Evolutionary conservation across 2,888 invertebrate species (phyloP).

Genomic region (Ectemnius cavifrons): DNA sequence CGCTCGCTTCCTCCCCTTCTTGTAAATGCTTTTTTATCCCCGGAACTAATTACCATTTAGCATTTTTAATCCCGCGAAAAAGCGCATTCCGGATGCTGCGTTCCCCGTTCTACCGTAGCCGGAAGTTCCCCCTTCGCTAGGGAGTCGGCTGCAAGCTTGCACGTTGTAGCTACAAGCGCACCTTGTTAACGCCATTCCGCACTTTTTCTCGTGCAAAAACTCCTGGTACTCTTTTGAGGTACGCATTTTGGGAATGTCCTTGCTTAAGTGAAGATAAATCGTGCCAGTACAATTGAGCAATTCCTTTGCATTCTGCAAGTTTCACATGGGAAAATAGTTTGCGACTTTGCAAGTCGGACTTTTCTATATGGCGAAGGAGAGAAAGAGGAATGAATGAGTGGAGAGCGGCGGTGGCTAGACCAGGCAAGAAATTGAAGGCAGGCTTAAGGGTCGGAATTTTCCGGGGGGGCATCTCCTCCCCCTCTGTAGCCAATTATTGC

Average conservation of each 20-base stretch:
- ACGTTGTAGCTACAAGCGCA: constrained; percentile 51
- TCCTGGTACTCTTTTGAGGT: constrained; percentile 64
- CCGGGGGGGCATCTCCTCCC: constrained; percentile 62
- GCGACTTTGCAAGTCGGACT: too few relatives aligned
- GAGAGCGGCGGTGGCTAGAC: constrained; percentile 46
- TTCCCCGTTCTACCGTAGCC: constrained; percentile 36
- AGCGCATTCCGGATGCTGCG: constrained; percentile 56
- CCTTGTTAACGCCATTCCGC: constrained; percentile 60
- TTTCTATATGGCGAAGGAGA: too few relatives aligned
- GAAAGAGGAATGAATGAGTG: constrained; percentile 45
- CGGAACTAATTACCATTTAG: constrained; percentile 76
- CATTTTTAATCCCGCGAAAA: constrained; percentile 74
- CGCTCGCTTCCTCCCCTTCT: constrained; percentile 30
- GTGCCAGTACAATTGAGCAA: too few relatives aligned
- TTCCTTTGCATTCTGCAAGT: too few relatives aligned
- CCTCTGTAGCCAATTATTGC: constrained; percentile 74
- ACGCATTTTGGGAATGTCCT: too few relatives aligned
- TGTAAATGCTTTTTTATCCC: constrained; percentile 71
- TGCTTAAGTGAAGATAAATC: too few relatives aligned
- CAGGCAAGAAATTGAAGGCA: constrained; percentile 67
- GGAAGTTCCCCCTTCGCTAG: constrained; percentile 57
- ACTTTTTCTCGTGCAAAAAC: constrained; percentile 24
- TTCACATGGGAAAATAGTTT: too few relatives aligned
- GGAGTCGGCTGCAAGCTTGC: too few relatives aligned
- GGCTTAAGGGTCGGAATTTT: constrained; percentile 64